Base-by-base conservation (phyloP, 2,113 vertebrate species). In the Platichthys flesus region DNA sequence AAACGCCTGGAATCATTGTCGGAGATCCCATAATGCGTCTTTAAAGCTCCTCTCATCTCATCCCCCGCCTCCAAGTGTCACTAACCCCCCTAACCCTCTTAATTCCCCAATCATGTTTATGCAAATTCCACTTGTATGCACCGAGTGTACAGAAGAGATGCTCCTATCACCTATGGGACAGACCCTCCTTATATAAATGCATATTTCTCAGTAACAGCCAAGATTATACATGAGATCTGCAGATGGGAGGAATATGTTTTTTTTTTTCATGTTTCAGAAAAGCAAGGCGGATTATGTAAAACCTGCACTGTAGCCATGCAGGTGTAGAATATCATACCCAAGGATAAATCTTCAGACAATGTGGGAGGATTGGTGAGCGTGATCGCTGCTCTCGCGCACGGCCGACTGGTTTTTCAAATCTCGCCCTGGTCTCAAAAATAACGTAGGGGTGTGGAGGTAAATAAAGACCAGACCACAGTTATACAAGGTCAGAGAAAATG, bases 51-150 rank as follows among this genome's bases (percentile, higher is more conserved):
- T 68, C 60, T 68, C 61, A 79, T 56, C 67, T 58, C 63, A 42
- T 52, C 83, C 67, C 69, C 79, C 6, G 1, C 31, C 62, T 76
- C 45, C 42, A 69, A 81, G 74, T 62, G 20, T 49, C 76, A 66
- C 76, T 74, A 71, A 58, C 71, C 74, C 63, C 37, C 71, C 51
- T 35, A 74, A 85, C 74, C 58, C 31, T 63, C 78, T 82, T 88
- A 83, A 86, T 87, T 78, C 75, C 73, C 68, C 68, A 65, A 86
- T 90, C 86, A 86, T 68, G 71, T 84, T 88, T 86, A 91, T 92
- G 88, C 69, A 86, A 90, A 92, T 92, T 79, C 63, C 31, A 78
- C 86, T 77, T 85, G 72, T 86, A 80, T 81, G 78, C 79, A 76
- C 68, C 23, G 35, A 15, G 59, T 79, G 63, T 40, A 79, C 69